A percentile compares a stretch with the other conserved stretches of the same genome.
Conservation (phyloP, 2,888 invertebrate genomes). For the Tethea ocularis region DNA sequence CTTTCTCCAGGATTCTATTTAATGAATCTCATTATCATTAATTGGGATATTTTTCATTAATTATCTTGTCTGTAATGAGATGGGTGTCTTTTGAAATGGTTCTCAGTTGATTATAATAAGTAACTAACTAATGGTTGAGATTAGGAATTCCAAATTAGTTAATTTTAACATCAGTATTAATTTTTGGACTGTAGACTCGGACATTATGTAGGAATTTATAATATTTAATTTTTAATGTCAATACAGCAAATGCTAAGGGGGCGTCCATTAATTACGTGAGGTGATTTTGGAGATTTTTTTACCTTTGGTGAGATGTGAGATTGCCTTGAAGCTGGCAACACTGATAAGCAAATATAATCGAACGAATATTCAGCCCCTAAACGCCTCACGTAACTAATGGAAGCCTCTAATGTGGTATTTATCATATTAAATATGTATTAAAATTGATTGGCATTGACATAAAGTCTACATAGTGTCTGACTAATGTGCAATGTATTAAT, state of each 20-base stretch:
- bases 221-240: not conserved
- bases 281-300: too few species aligned
- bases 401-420: not conserved
- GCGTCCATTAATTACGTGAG: too few species aligned
- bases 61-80: not conserved
- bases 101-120: not conserved
- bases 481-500: conserved; percentile 1
- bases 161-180: not conserved
- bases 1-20: not conserved
- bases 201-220: not conserved
- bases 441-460: not conserved
- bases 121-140: not conserved
- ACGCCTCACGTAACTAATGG: too few species aligned
- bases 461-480: not conserved
- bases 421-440: not conserved
- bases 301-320: too few species aligned
- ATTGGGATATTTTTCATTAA: not conserved
- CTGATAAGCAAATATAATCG: too few species aligned
- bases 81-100: not conserved
- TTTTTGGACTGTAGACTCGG: not conserved
- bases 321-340: too few species aligned
- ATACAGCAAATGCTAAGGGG: too few species aligned
- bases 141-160: too few species aligned
- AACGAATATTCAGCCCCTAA: too few species aligned
- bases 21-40: not conserved